phyloP scores from a whole-genome alignment of 2,888 invertebrate species.

The Callyntrura guangdongensis region DNA sequence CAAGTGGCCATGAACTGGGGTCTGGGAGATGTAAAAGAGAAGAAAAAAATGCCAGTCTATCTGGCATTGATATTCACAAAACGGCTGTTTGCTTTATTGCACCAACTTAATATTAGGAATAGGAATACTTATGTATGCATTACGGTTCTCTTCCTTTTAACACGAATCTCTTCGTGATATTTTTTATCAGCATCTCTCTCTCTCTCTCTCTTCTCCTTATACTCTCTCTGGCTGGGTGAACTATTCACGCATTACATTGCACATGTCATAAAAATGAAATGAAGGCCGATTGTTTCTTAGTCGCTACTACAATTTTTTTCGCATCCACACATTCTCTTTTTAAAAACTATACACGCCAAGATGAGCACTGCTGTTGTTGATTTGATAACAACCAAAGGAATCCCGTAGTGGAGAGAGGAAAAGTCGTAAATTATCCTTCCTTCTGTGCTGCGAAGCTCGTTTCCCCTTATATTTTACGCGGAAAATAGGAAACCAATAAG shows the following conservation, averaged over 20 bases:
- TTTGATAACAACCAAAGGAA: slow-evolving; percentile 9
- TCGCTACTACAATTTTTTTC: slow-evolving; percentile 36
- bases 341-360: slow-evolving; percentile 6
- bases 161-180: slow-evolving; percentile 14
- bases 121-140: not conserved
- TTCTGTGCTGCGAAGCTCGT: not conserved
- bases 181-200: slow-evolving; percentile 31
- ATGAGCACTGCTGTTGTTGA: not conserved
- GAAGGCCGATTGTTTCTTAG: slow-evolving; percentile 50
- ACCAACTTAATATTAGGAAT: not conserved
- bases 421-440: slow-evolving; percentile 7
- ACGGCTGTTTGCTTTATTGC: not conserved
- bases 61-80: slow-evolving; percentile 18
- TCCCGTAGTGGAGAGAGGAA: slow-evolving; percentile 11
- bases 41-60: slow-evolving; percentile 52
- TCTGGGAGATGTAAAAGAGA: slow-evolving; percentile 25
- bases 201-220: not conserved
- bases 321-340: not conserved
- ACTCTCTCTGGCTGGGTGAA: slow-evolving; percentile 18
- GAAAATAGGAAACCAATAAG: slow-evolving; percentile 34
- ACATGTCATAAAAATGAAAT: slow-evolving; percentile 37
- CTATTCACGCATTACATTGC: slow-evolving; percentile 54
- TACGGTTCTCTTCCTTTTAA: slow-evolving; percentile 13
- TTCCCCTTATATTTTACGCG: not conserved
- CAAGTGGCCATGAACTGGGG: slow-evolving; percentile 41